Conservation (phyloP, 2,888 invertebrate species). For the Graphium colonna region DNA sequence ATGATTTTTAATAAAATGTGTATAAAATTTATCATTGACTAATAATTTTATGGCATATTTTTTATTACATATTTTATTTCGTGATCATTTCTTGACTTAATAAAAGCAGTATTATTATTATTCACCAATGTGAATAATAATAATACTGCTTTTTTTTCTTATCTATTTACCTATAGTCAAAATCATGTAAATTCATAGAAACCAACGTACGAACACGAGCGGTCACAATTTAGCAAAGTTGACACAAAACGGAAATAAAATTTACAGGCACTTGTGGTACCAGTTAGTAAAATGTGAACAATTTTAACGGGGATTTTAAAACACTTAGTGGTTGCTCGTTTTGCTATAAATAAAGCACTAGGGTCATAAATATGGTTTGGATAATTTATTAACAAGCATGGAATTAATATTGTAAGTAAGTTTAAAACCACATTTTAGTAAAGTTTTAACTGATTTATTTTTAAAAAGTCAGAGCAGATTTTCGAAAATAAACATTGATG, state of each 20-base stretch:
- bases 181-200: conserved; percentile 4
- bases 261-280: conserved; percentile 18
- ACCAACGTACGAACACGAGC: conserved; percentile 1
- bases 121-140: too few species aligned
- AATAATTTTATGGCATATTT: too few species aligned
- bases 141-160: too few species aligned
- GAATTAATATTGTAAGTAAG: conserved; percentile 4
- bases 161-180: background rate
- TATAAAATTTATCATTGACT: too few species aligned
- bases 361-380: conserved; percentile 15
- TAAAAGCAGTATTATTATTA: too few species aligned
- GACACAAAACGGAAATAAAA: conserved; percentile 21
- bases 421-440: background rate
- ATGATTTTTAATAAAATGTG: too few species aligned
- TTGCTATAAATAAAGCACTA: conserved; percentile 12
- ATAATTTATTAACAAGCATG: conserved; percentile 13
- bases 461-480: too few species aligned
- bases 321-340: conserved; percentile 18
- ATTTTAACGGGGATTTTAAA: conserved; percentile 22
- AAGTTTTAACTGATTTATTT: background rate
- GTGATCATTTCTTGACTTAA: background rate
- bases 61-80: too few species aligned
- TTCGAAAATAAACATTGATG: too few species aligned
- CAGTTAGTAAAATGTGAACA: conserved; percentile 22
- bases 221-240: conserved; percentile 18